phyloP scores from a whole-genome alignment of 2,888 invertebrate genomes.

The Octonoba sinensis region DNA sequence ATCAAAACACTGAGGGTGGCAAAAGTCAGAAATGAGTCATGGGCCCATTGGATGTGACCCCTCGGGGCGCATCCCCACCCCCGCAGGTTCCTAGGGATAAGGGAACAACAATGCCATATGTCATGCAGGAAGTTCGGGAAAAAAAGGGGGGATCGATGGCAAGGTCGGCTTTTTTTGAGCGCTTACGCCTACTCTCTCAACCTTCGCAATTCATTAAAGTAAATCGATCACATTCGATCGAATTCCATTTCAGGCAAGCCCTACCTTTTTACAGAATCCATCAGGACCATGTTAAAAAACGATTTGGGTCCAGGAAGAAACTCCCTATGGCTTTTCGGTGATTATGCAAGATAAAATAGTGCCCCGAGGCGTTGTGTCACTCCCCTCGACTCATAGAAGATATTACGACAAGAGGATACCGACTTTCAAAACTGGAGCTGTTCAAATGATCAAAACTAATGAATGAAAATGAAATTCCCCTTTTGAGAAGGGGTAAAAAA shows the following conservation, averaged over 20 bases:
- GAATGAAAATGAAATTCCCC: too few species aligned
- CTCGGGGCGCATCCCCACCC: slow-evolving; percentile 23
- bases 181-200: slow-evolving; percentile 27
- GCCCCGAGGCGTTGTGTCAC: too few species aligned
- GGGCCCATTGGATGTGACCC: slow-evolving; percentile 42
- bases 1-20: slow-evolving; percentile 35
- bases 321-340: slow-evolving; percentile 2
- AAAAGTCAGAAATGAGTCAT: slow-evolving; percentile 43
- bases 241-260: slow-evolving; percentile 13
- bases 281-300: slow-evolving; percentile 25
- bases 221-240: slow-evolving; percentile 24
- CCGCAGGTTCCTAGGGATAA: neutral
- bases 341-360: too few species aligned
- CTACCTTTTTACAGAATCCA: slow-evolving; percentile 1
- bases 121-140: slow-evolving; percentile 12
- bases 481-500: too few species aligned
- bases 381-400: too few species aligned
- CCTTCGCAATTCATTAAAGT: slow-evolving; percentile 19
- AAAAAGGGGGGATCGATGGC: slow-evolving; percentile 2
- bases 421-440: too few species aligned
- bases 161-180: slow-evolving; percentile 18
- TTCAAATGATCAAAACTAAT: too few species aligned
- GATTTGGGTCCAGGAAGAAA: slow-evolving; percentile 16
- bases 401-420: too few species aligned
- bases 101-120: slow-evolving; percentile 37